Percentiles rank a stretch among this genome's conserved stretches.
Conservation (phyloP, 2,113 vertebrate genomes). For the Pseudopodoces humilis region DNA sequence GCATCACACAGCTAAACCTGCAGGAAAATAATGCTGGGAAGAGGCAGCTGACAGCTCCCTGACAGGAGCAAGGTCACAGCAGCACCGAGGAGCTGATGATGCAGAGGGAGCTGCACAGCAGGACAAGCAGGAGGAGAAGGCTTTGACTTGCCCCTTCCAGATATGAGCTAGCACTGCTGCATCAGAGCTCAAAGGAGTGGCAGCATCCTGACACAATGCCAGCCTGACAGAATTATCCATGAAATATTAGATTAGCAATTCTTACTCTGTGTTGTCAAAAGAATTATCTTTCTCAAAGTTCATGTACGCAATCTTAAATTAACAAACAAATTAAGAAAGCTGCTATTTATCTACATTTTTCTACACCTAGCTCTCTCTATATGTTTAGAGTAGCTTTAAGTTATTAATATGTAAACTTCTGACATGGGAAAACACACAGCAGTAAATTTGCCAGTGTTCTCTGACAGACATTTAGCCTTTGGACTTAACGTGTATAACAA, state of each 20-base stretch:
- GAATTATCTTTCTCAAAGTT: not conserved
- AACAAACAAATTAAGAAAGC: not conserved
- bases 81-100: not conserved
- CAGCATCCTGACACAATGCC: not conserved
- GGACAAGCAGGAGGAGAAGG: not conserved
- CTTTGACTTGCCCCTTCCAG: not conserved
- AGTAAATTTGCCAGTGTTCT: not conserved
- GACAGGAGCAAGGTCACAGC: not conserved
- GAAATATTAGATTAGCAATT: not conserved
- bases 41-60: not conserved
- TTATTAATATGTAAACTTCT: not conserved
- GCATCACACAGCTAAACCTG: not conserved
- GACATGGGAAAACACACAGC: not conserved
- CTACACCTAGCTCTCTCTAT: not conserved
- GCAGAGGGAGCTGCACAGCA: not conserved
- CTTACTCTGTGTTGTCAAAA: not conserved
- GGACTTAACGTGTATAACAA: accelerated
- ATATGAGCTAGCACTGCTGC: not conserved
- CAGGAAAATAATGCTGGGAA: not conserved
- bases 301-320: not conserved
- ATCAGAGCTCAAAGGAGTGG: not conserved
- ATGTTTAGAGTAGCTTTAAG: not conserved
- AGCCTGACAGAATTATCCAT: not conserved
- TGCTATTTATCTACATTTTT: not conserved
- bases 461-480: not conserved